Evolutionary conservation across 2,113 vertebrate species (phyloP).

Genomic region (Elaphurus davidianus): DNA sequence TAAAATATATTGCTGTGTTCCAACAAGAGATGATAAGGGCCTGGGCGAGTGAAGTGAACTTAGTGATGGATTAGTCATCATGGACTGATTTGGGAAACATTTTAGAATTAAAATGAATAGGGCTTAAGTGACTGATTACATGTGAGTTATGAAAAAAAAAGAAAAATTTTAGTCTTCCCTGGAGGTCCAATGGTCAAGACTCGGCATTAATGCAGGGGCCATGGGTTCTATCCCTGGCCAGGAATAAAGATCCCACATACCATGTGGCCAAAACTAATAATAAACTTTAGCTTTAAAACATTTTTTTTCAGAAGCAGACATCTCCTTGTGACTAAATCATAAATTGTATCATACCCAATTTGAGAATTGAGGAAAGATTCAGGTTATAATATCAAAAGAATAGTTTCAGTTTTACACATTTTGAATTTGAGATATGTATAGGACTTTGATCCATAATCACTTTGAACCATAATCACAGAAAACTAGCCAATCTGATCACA

Average conservation of each 20-base stretch:
- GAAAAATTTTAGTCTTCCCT: not conserved
- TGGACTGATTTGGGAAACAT: not conserved
- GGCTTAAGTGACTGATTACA: not conserved
- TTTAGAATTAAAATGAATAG: not conserved
- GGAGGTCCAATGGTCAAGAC: not conserved
- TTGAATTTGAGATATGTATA: not conserved
- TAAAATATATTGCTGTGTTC: not conserved
- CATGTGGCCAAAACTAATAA: not conserved
- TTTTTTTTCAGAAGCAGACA: not conserved
- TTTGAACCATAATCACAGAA: no score
- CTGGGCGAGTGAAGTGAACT: not conserved
- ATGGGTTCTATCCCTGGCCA: not conserved
- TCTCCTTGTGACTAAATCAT: not conserved
- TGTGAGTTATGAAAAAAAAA: not conserved
- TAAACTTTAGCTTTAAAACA: not conserved
- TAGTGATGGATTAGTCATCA: not conserved
- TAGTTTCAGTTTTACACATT: not conserved
- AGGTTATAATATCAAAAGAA: not conserved
- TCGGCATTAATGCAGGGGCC: not conserved
- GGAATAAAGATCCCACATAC: not conserved
- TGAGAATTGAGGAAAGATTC: not conserved
- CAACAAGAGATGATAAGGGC: not conserved
- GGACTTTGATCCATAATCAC: not conserved
- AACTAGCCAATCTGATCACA: no score
- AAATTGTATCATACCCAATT: not conserved